Conservation (phyloP, 2,113 vertebrate species). For the Brachypteracias leptosomus region DNA sequence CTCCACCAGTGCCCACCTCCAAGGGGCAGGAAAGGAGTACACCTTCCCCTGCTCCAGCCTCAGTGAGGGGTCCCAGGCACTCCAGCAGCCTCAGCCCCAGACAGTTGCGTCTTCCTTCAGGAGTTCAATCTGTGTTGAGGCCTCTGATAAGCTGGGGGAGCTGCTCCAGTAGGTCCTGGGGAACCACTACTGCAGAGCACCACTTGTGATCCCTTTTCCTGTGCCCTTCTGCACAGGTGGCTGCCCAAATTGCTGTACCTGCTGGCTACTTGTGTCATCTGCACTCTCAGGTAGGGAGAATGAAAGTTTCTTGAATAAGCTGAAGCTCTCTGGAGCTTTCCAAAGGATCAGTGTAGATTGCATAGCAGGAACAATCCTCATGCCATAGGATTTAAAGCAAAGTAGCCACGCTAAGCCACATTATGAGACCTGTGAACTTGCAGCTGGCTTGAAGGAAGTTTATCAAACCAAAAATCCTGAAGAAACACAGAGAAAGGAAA, state of each 20-base stretch:
- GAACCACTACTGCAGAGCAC: background rate
- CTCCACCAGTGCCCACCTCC: background rate
- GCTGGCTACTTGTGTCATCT: background rate
- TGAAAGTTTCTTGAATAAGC: background rate
- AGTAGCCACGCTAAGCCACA: background rate
- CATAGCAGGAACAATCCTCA: background rate
- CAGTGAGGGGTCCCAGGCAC: background rate
- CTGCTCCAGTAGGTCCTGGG: background rate
- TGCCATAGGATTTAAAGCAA: background rate
- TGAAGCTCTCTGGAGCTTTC: background rate
- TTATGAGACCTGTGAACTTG: background rate
- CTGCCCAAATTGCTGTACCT: background rate
- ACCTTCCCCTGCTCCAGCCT: background rate
- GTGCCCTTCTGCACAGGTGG: background rate
- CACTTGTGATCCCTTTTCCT: background rate
- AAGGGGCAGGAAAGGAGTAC: background rate
- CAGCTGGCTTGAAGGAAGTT: background rate
- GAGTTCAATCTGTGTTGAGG: background rate
- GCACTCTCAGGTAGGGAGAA: background rate
- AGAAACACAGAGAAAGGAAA: background rate
- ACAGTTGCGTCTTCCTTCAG: accelerated
- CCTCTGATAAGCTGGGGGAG: accelerated
- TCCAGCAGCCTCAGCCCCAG: background rate
- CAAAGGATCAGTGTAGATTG: background rate
- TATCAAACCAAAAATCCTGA: background rate